Conservation (phyloP, 2,888 invertebrate species). For the Brachyptera putata region DNA sequence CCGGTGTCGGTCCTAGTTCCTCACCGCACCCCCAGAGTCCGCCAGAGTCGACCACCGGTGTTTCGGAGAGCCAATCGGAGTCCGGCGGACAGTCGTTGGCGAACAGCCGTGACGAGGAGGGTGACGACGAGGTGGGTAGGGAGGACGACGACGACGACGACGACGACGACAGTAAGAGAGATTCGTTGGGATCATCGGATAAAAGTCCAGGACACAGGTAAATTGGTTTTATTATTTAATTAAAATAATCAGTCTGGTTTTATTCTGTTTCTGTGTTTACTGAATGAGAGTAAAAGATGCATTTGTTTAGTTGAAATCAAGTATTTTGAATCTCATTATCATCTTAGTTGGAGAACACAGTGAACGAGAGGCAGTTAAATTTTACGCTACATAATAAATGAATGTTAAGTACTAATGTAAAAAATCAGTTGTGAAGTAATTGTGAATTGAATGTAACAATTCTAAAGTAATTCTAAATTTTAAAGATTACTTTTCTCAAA, state of each 20-base stretch:
- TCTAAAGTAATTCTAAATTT: too few species aligned
- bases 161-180: constrained; percentile 39
- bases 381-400: too few species aligned
- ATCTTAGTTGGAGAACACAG: too few species aligned
- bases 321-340: too few species aligned
- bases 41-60: constrained; percentile 29
- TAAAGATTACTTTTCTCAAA: too few species aligned
- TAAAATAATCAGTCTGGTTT: too few species aligned
- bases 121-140: constrained; percentile 37
- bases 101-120: constrained; percentile 63
- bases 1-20: constrained; percentile 40
- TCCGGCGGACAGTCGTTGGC: constrained; percentile 52
- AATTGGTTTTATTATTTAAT: constrained; percentile 31
- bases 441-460: too few species aligned
- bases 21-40: constrained; percentile 32
- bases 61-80: constrained; percentile 22
- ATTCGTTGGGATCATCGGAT: constrained; percentile 55
- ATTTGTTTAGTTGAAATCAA: too few species aligned
- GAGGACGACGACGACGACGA: constrained; percentile 33
- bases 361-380: too few species aligned
- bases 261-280: background rate
- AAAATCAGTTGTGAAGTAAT: too few species aligned
- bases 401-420: too few species aligned
- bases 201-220: constrained; percentile 69
- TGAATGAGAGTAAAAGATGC: too few species aligned